Evolutionary conservation across 2,797 vertebrate genomes (phyloP).

Genomic region (Serranus cabrilla): DNA sequence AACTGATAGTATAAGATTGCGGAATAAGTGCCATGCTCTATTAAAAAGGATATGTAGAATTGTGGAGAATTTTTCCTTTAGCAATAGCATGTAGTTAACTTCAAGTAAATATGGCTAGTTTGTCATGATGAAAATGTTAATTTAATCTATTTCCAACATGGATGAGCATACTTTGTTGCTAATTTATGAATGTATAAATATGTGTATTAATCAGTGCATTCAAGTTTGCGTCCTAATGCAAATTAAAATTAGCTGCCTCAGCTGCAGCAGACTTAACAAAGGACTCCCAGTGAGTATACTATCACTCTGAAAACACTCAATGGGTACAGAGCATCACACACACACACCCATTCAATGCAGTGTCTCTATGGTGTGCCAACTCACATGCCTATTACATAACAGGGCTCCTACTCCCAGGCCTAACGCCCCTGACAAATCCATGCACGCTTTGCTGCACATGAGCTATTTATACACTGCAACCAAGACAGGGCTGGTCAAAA

Average conservation of each 20-base stretch:
- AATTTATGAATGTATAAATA: neutral
- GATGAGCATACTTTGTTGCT: neutral
- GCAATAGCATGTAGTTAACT: neutral
- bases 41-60: neutral
- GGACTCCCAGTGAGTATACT: slow-evolving; percentile 66
- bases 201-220: neutral
- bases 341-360: slow-evolving; percentile 77
- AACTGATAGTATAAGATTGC: neutral
- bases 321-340: slow-evolving; percentile 67
- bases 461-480: slow-evolving; percentile 82
- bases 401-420: slow-evolving; percentile 76
- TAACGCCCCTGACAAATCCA: slow-evolving; percentile 77
- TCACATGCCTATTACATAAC: slow-evolving; percentile 86
- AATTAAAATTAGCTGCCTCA: slow-evolving; percentile 52
- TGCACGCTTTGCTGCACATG: slow-evolving; percentile 80
- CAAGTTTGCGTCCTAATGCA: too few relatives aligned
- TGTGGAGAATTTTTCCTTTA: neutral
- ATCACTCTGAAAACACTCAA: slow-evolving; percentile 75
- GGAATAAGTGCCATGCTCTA: neutral
- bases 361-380: slow-evolving; percentile 76
- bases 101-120: neutral
- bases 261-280: slow-evolving; percentile 69
- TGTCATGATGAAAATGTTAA: neutral
- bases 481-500: slow-evolving; percentile 77
- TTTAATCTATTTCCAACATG: slow-evolving; percentile 2